Base-by-base conservation (phyloP, 1,140 invertebrate species). In the Drosophila saltans region DNA sequence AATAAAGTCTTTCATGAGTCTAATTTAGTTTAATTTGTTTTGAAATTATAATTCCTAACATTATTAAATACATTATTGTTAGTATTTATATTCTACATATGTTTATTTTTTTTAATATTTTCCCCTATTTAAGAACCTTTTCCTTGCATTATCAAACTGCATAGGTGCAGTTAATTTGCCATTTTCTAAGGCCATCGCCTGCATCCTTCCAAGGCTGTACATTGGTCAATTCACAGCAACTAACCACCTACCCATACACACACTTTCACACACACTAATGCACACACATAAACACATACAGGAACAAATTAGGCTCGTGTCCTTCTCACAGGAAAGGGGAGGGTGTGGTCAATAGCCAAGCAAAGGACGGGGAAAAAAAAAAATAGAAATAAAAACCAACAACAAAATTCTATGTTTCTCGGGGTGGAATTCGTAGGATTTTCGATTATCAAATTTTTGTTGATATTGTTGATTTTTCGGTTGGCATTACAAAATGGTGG, bases 371-470 rank as follows among this genome's bases (percentile, higher is more conserved):
- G 33, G 33, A 36, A 36, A 11, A 2, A 40, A 0, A 2, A 40
- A 39, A 39, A 39, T 39, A 6, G 7, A 39, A 41, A 11, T 21
- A 48, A 21, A 11, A 48, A 48, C 21, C 6, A 8, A 24, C 21
- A 21, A 24, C 45, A 7, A 26, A 36, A 36, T 7, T 36, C 33
- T 5, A 52, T 26, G 8, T 3, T 52, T 52, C 21, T 52, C 45
- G 45, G 45, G 45, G 45, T 52, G 45, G 45, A 52, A 52, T 52
- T 26, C 45, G 8, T 26, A 52, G 45, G 45, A 26, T 52, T 52
- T 52, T 52, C 45, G 21, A 24, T 48, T 48, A 9, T 26, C 2
- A 26, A 10, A 10, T 52, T 52, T 26, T 10, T 52, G 8, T 52
- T 52, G 21, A 52, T 52, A 26, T 52, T 52, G 45, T 52, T 21